Evolutionary conservation across 2,797 vertebrate species (phyloP).

Genomic region (Rachycentron canadum): DNA sequence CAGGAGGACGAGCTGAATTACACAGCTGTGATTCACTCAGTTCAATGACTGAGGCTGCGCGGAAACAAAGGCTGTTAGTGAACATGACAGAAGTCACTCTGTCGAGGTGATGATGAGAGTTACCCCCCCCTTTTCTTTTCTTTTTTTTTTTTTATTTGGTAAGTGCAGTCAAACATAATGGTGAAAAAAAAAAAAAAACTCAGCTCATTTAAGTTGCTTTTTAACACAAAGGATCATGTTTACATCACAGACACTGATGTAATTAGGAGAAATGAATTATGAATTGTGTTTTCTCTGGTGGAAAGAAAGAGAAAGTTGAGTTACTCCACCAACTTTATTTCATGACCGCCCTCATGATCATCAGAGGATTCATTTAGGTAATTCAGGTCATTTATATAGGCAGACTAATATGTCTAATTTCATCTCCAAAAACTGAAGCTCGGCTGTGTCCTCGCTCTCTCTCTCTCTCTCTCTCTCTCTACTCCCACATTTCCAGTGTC

Average conservation of each 20-base stretch:
- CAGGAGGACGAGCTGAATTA: constrained; percentile 13
- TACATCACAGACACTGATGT: constrained; percentile 27
- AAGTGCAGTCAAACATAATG: too few species aligned
- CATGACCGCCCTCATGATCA: neutral
- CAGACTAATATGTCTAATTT: neutral
- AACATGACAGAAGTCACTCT: too few species aligned
- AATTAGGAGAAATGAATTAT: constrained; percentile 17
- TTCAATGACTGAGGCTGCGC: constrained; percentile 3
- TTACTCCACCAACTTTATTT: neutral
- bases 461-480: neutral
- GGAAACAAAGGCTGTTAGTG: too few species aligned
- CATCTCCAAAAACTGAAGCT: neutral
- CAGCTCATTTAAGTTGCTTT: neutral
- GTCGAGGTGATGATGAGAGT: too few species aligned
- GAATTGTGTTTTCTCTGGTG: neutral
- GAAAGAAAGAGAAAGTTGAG: neutral
- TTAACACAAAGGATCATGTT: neutral
- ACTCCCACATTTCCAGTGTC: neutral
- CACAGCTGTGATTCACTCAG: constrained; percentile 13
- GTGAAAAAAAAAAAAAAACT: too few species aligned
- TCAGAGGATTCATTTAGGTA: neutral
- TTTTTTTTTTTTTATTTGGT: too few species aligned
- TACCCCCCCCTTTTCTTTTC: too few species aligned
- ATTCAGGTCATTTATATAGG: neutral
- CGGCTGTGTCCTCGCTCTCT: neutral